Evolutionary conservation across 1,140 invertebrate species (phyloP).

Genomic region (Heterodera schachtii): DNA sequence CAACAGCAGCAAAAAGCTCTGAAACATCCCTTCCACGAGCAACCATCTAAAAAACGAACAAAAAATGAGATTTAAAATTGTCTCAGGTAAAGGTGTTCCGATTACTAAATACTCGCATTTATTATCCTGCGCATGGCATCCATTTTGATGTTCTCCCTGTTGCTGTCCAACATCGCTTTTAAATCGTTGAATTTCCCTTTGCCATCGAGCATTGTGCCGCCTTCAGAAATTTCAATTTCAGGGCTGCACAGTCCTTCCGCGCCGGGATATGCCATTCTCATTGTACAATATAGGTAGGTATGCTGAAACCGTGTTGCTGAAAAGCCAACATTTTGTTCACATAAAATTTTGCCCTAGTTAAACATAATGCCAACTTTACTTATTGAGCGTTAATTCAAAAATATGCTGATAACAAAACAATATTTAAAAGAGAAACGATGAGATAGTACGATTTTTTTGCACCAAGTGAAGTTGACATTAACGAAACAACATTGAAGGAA

Average conservation of each 20-base stretch:
- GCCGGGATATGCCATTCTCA: conserved; percentile 25
- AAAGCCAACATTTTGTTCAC: no score
- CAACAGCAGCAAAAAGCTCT: conserved; percentile 95
- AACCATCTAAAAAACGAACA: conserved; percentile 77
- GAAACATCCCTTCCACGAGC: conserved; percentile 97
- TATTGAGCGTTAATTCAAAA: no score
- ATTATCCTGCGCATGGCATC: conserved; percentile 99
- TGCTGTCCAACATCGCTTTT: conserved; percentile 88
- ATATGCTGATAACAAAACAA: no score
- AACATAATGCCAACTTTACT: no score
- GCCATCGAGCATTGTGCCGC: conserved; percentile 62
- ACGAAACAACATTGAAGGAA: no score
- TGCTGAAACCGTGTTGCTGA: no score
- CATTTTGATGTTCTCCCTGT: conserved; percentile 92
- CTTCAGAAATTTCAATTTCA: conserved; percentile 64
- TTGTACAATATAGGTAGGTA: background rate
- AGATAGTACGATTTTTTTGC: no score
- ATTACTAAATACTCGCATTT: conserved; percentile 72
- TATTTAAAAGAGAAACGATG: no score
- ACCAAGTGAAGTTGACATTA: no score
- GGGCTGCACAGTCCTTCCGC: conserved; percentile 24
- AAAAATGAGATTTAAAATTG: conserved; percentile 9
- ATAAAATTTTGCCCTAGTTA: no score
- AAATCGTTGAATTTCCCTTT: conserved; percentile 69
- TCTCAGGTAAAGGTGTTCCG: background rate